These are phyloP conservation scores for Enteromius afrohamiltoni DNA, from an alignment of 2,797 vertebrate genomes.

Conservation along the genomic window DNA sequence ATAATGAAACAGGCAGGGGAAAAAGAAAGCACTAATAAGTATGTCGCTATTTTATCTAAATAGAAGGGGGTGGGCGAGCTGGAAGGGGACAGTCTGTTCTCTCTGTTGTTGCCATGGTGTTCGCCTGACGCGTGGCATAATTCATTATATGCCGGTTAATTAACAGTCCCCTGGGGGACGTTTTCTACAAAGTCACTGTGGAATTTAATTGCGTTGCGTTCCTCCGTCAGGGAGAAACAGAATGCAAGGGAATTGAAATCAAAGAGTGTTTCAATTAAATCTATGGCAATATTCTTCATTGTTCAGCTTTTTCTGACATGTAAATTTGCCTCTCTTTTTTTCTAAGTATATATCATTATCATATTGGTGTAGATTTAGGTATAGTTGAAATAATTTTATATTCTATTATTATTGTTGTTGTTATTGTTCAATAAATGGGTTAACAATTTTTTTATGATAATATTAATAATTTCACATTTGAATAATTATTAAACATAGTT, in stretches of 20 bases:
- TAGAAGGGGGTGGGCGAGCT: background rate
- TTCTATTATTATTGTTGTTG: background rate
- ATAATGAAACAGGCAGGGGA: slow-evolving; percentile 21
- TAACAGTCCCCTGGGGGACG: slow-evolving; percentile 32
- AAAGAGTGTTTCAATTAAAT: background rate
- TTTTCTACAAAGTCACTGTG: background rate
- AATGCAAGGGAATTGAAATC: background rate
- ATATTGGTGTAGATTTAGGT: too few species aligned
- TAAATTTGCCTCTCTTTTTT: background rate
- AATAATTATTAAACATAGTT: too few species aligned
- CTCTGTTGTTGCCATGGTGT: slow-evolving; percentile 43
- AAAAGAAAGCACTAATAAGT: slow-evolving; percentile 32
- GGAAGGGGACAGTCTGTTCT: slow-evolving; percentile 27
- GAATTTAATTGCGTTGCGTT: slow-evolving; percentile 27
- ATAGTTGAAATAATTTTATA: background rate
- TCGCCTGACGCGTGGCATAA: slow-evolving; percentile 19
- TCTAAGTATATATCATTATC: background rate
- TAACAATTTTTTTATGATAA: too few species aligned
- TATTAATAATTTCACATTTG: too few species aligned
- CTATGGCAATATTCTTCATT: background rate
- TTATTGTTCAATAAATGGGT: too few species aligned
- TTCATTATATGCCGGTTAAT: slow-evolving; percentile 47
- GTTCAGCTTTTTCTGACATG: background rate
- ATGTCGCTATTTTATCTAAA: slow-evolving; percentile 22
- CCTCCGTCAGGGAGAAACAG: background rate